Evolutionary conservation across 2,113 vertebrate genomes (phyloP).

Genomic region (Silurus asotus): DNA sequence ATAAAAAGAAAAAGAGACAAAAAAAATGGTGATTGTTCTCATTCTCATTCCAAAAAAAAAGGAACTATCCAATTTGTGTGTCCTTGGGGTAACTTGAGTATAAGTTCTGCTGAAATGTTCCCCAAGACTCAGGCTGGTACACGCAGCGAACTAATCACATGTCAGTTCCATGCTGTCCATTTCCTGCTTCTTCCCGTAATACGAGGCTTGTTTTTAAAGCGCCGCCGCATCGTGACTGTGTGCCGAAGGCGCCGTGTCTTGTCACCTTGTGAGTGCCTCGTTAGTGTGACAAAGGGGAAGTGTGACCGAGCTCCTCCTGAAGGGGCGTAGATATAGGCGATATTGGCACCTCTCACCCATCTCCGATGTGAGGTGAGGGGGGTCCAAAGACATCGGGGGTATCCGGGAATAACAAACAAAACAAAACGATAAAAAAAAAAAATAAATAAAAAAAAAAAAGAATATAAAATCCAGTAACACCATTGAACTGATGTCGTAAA

Average conservation of each 20-base stretch:
- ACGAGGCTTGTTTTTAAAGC: background rate
- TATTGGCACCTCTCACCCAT: background rate
- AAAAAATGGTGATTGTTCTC: background rate
- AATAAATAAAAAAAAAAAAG: slow-evolving; percentile 56
- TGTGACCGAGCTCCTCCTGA: slow-evolving; percentile 9
- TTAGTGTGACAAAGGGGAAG: slow-evolving; percentile 34
- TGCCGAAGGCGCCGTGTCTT: slow-evolving; percentile 14
- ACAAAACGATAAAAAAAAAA: slow-evolving; percentile 54
- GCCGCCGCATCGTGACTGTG: slow-evolving; percentile 22
- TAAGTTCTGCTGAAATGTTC: slow-evolving; percentile 28
- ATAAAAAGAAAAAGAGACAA: background rate
- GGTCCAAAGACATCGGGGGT: slow-evolving; percentile 12
- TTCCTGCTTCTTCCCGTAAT: slow-evolving; percentile 18
- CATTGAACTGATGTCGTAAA: slow-evolving; percentile 96
- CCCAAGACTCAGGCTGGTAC: slow-evolving; percentile 22
- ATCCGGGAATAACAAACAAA: slow-evolving; percentile 62
- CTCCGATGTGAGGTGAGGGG: background rate
- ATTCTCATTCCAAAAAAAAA: background rate
- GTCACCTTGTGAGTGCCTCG: slow-evolving; percentile 35
- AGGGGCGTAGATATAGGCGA: background rate
- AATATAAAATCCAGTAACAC: slow-evolving; percentile 77
- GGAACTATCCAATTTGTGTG: slow-evolving; percentile 14
- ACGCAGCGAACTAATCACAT: slow-evolving; percentile 40
- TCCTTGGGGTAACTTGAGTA: slow-evolving; percentile 31
- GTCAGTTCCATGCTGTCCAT: slow-evolving; percentile 19